Conservation (phyloP, 2,888 invertebrate genomes). For the Germaria angustata region DNA sequence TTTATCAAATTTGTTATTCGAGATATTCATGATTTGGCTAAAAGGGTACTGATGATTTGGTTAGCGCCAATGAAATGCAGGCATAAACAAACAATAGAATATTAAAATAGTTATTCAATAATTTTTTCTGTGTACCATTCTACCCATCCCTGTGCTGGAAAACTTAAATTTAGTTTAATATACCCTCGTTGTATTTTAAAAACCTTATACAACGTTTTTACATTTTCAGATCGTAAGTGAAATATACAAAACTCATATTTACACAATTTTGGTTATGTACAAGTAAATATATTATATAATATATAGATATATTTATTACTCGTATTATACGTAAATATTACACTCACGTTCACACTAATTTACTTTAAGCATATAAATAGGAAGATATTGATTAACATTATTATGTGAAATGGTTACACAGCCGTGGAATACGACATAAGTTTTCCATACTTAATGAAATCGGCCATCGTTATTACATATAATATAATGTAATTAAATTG, state of each 20-base stretch:
- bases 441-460: conserved; percentile 24
- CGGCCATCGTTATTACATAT: conserved; percentile 36
- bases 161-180: too few relatives aligned
- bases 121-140: too few relatives aligned
- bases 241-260: not conserved
- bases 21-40: too few relatives aligned
- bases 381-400: conserved; percentile 45
- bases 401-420: conserved; percentile 4
- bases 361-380: conserved; percentile 37
- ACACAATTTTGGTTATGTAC: not conserved
- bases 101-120: too few relatives aligned
- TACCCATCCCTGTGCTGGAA: not conserved
- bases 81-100: too few relatives aligned
- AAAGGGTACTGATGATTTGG: too few relatives aligned
- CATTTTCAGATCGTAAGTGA: not conserved
- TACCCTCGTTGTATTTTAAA: too few relatives aligned
- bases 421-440: not conserved
- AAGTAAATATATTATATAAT: not conserved
- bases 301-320: too few relatives aligned
- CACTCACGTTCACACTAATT: conserved; percentile 37
- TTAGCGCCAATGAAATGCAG: too few relatives aligned
- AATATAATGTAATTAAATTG: conserved; percentile 20
- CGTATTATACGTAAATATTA: not conserved
- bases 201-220: too few relatives aligned
- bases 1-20: too few relatives aligned